A percentile compares a stretch with the other conserved stretches of the same genome.
Evolutionary conservation across 2,888 invertebrate species (phyloP).

Genomic region (Chesias legatella): DNA sequence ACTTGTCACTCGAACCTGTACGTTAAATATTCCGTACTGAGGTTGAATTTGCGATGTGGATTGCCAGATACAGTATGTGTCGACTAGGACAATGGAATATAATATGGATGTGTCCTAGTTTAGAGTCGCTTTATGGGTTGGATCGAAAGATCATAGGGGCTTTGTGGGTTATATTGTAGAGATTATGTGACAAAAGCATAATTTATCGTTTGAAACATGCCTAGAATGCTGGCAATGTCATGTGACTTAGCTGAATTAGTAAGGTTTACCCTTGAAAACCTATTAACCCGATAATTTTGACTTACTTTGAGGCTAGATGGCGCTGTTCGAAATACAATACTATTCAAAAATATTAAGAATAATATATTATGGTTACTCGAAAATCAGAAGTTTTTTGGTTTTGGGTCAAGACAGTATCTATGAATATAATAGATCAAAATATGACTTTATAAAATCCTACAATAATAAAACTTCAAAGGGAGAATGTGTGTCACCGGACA

Average conservation of each 20-base stretch:
- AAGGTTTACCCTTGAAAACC: no score
- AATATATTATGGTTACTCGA: no score
- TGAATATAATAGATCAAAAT: constrained; percentile 12
- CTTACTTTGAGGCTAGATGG: no score
- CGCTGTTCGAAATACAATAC: no score
- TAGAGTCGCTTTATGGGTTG: constrained; percentile 3
- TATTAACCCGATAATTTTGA: no score
- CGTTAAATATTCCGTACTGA: constrained; percentile 16
- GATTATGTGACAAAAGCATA: no score
- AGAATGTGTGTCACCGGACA: constrained; percentile 12
- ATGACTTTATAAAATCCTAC: constrained; percentile 3
- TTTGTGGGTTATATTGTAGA: no score
- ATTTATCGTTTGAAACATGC: neutral
- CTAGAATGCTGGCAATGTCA: no score
- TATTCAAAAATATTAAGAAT: no score
- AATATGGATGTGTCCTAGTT: constrained; percentile 17
- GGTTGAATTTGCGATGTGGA: constrained; percentile 15
- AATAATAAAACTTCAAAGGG: constrained; percentile 4
- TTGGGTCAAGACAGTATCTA: no score
- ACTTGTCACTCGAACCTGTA: constrained; percentile 10
- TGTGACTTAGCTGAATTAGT: no score
- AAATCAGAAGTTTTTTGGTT: no score
- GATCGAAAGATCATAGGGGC: constrained; percentile 2
- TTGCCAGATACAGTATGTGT: constrained; percentile 10
- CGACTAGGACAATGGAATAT: constrained; percentile 17